Base-by-base conservation (phyloP, 2,113 vertebrate species). In the Erythrocercus mccallii region DNA sequence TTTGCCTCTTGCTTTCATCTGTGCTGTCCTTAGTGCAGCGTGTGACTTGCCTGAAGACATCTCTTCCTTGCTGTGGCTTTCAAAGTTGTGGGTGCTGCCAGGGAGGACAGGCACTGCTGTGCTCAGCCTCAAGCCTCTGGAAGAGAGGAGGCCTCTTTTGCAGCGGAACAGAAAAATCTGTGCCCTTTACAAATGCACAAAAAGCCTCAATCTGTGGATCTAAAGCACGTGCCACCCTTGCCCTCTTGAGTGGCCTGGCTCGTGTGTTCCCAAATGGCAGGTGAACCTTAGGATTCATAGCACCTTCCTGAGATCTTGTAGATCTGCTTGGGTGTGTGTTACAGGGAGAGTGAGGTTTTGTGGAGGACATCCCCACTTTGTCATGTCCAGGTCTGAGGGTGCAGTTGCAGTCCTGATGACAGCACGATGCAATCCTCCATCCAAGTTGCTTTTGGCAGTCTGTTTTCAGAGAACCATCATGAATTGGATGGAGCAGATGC, bases 1-100 rank as follows among this genome's bases (percentile, higher is more conserved):
- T 96, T 95, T 94, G 69, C 44, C n/a, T 79, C 44, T 48, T 87
- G 31, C 47, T 96, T 92, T 91, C 62, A 88, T 86, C 74, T 37
- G 58, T 62, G 61, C 66, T 6, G 8, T 84, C 78, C 50, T 79
- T 72, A 60, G 37, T 0, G 0, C 64, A 48, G 58, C 1, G 0
- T 82, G 56, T 70, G 76, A 37, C 61, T 70, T 66, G 70, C 31
- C 30, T 81, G 62, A 56, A 86, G 62, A 62, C 14, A 11, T 5
- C 48, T 71, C 68, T 47, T 72, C 85, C 57, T 69, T 6, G 0
- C 77, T 10, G 14, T 9, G 31, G 24, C 60, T 57, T 87, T 60
- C 20, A 25, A n/a, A n/a, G 45, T 15, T 68, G 56, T 61, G 77
- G 37, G 17, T 79, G 20, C 38, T 95, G 65, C 47, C 13, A 31